Percentiles rank a stretch among this genome's conserved stretches.
Conservation (phyloP, 2,797 vertebrate species). For the Phalanger gymnotis region DNA sequence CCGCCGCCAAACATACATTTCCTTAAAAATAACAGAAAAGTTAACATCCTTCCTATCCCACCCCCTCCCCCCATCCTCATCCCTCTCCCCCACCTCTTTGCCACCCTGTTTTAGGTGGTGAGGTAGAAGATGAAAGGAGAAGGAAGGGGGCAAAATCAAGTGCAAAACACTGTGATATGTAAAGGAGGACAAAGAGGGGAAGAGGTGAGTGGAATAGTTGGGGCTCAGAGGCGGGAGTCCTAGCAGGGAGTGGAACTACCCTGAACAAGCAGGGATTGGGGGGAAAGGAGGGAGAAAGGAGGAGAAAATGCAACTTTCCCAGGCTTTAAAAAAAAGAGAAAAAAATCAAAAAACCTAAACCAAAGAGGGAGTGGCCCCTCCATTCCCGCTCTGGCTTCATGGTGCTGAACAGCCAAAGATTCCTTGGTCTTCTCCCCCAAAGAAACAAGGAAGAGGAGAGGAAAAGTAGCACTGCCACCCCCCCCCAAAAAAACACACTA, state of each 20-base stretch:
- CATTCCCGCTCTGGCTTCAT: constrained; percentile 53
- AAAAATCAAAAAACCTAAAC: constrained; percentile 63
- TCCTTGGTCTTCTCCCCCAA: constrained; percentile 20
- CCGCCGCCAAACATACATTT: constrained; percentile 66
- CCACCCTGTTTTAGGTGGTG: constrained; percentile 36
- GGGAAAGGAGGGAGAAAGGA: background rate
- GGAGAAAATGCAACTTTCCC: constrained; percentile 54
- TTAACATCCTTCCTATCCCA: constrained; percentile 67
- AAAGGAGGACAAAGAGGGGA: constrained; percentile 57
- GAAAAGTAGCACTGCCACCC: constrained; percentile 54
- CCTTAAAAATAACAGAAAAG: constrained; percentile 70
- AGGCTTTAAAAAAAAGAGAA: constrained; percentile 48
- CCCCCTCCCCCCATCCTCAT: constrained; percentile 37
- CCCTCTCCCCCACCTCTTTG: constrained; percentile 45
- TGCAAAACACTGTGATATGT: constrained; percentile 79
- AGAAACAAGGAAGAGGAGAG: constrained; percentile 61
- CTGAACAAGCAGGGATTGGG: constrained; percentile 43
- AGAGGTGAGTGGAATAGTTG: constrained; percentile 42
- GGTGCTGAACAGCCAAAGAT: constrained; percentile 53
- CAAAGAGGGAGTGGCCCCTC: constrained; percentile 59
- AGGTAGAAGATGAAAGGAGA: constrained; percentile 28
- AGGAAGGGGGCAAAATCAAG: constrained; percentile 66
- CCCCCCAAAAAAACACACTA: constrained; percentile 57
- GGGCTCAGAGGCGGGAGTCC: constrained; percentile 36
- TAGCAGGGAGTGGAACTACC: constrained; percentile 12